phyloP scores from a whole-genome alignment of 2,888 invertebrate genomes.

The Drosophila villosipedis region DNA sequence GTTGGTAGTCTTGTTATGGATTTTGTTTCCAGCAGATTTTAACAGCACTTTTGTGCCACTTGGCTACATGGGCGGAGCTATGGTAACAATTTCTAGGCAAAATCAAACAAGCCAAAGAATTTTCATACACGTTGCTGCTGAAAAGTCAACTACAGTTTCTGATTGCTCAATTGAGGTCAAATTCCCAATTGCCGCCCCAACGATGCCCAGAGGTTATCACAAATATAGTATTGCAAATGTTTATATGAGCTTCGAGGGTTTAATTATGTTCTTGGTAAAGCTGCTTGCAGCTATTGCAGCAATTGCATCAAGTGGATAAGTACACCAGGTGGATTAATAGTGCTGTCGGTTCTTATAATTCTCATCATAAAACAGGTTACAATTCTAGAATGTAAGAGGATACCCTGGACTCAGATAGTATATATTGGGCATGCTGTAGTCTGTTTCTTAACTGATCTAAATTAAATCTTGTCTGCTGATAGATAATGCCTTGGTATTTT shows the following conservation, averaged over 20 bases:
- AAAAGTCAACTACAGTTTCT: slow-evolving; percentile 51
- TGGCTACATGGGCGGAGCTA: slow-evolving; percentile 61
- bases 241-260: neutral
- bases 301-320: neutral
- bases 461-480: neutral
- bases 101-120: slow-evolving; percentile 57
- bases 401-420: neutral
- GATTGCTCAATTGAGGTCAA: slow-evolving; percentile 60
- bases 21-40: slow-evolving; percentile 69
- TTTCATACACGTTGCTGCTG: slow-evolving; percentile 33
- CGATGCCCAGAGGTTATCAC: neutral
- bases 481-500: neutral
- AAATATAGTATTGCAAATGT: neutral
- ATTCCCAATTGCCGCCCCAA: slow-evolving; percentile 22
- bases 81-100: slow-evolving; percentile 64
- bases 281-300: neutral
- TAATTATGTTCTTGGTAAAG: neutral
- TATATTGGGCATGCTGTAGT: neutral
- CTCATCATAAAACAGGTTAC: neutral
- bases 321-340: neutral
- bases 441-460: neutral
- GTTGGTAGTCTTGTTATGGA: slow-evolving; percentile 66
- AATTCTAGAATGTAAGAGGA: neutral
- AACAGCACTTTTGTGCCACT: slow-evolving; percentile 72
- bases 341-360: neutral